Evolutionary conservation across 2,113 vertebrate genomes (phyloP), one percentile per base, ranked within the genome.

Genomic region (Scatophagus argus): DNA sequence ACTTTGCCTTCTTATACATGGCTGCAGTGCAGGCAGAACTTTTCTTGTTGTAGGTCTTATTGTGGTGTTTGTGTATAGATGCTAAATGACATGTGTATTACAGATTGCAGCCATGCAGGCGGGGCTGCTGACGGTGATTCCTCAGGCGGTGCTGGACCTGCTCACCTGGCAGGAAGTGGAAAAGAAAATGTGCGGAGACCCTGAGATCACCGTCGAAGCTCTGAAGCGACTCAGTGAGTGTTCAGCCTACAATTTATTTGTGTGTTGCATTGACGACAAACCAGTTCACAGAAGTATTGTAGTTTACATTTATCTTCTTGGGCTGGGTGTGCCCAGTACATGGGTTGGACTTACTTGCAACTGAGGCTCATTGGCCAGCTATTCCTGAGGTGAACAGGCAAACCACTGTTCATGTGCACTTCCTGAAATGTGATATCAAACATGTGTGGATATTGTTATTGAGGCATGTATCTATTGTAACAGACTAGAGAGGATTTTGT

Each of bases 101-200:
- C 89, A 99, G 98, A 95, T 99, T 73, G 94, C 95, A 63, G 97
- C 98, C 51, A 96, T 99, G 92, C 97, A 98, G 91, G 96, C 95
- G 5, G 98, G 98, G 47, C 94, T 99, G 82, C 92, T 99, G 80
- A 99, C 98, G 91, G 98, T 99, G 66, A 96, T 99, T 16, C 98
- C 98, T 3, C 98, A 99, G 92, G 98, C 98, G 9, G 98, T 99
- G 74, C 93, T 99, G 78, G 98, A 99, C 88, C 94, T 99, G 62
- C 94, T 99, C 51, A 99, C 98, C 5, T 99, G 98, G 98, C 98
- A 99, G 82, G 98, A 99, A 65, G 93, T 98, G 78, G 98, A 99
- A 84, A 99, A 99, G 93, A 98, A 97, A 87, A 96, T 99, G 82
- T 99, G 97, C 49, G 98, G 98, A 72, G 98, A 99, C 87, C 98